A percentile compares a stretch with the other conserved stretches of the same genome.
Evolutionary conservation across 2,113 vertebrate genomes (phyloP).

Genomic region (Mormyrus lacerda): DNA sequence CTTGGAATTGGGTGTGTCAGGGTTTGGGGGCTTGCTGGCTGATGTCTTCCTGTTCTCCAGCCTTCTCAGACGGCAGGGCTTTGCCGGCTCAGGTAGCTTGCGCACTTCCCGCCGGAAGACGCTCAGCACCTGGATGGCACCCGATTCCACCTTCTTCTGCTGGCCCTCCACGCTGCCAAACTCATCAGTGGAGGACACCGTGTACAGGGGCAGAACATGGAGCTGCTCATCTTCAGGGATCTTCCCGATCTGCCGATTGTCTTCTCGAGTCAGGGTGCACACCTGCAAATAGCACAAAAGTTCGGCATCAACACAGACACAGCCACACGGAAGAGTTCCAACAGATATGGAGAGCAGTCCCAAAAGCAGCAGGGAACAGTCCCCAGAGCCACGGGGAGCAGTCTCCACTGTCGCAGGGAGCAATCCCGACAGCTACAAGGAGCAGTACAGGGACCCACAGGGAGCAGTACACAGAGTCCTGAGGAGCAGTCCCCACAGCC

Average conservation of each 20-base stretch:
- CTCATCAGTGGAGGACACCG: slow-evolving; percentile 81
- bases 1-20: slow-evolving; percentile 70
- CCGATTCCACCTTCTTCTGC: slow-evolving; percentile 79
- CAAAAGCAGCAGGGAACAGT: too few relatives aligned
- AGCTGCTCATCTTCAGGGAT: slow-evolving; percentile 92
- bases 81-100: slow-evolving; percentile 85
- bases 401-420: too few relatives aligned
- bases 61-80: slow-evolving; percentile 89
- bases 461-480: too few relatives aligned
- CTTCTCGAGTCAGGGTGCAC: slow-evolving; percentile 89
- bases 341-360: neutral
- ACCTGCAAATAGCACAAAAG: slow-evolving; percentile 60
- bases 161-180: slow-evolving; percentile 85
- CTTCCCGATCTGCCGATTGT: slow-evolving; percentile 83
- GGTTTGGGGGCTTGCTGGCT: slow-evolving; percentile 69
- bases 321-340: neutral
- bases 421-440: too few relatives aligned
- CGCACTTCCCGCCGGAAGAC: slow-evolving; percentile 84
- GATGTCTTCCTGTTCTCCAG: slow-evolving; percentile 84
- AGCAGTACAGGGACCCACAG: too few relatives aligned
- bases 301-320: neutral
- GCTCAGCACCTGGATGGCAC: slow-evolving; percentile 87
- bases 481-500: neutral
- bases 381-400: too few relatives aligned
- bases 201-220: slow-evolving; percentile 91